phyloP scores from a whole-genome alignment of 2,113 vertebrate species.

The Pachycephala philippinensis region DNA sequence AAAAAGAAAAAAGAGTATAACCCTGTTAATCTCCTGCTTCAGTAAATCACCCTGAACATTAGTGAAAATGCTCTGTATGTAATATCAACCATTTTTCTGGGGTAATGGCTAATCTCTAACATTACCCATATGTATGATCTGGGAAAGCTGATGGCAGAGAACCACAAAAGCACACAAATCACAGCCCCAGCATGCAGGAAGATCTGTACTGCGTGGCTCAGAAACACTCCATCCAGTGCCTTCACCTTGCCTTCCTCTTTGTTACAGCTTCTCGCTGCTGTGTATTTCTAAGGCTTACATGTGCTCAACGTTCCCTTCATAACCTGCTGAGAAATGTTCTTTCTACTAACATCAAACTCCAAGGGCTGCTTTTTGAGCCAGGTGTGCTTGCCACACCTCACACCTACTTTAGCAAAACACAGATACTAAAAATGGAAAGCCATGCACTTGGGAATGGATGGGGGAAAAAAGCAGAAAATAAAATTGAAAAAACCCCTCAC shows the following conservation, averaged over 20 bases:
- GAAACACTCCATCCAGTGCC: neutral
- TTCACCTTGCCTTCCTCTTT: neutral
- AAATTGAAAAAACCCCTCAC: accelerated
- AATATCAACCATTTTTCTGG: neutral
- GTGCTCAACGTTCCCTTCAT: accelerated
- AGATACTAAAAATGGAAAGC: neutral
- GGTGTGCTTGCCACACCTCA: neutral
- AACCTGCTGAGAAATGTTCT: neutral
- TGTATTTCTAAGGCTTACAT: neutral
- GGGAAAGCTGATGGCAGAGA: neutral
- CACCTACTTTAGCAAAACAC: neutral
- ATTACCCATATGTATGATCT: neutral
- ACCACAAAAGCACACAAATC: neutral
- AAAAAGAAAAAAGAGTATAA: neutral
- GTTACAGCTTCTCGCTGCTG: neutral
- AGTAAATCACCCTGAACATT: neutral
- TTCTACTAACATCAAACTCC: neutral
- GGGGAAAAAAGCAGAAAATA: neutral
- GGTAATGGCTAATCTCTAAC: neutral
- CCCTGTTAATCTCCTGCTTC: neutral
- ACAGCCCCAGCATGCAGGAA: neutral
- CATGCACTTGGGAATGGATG: neutral
- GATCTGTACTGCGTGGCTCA: neutral
- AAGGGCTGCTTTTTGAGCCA: neutral
- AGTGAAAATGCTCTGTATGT: neutral